Evolutionary conservation across 2,888 invertebrate genomes (phyloP).

Genomic region (Crematogaster levior): DNA sequence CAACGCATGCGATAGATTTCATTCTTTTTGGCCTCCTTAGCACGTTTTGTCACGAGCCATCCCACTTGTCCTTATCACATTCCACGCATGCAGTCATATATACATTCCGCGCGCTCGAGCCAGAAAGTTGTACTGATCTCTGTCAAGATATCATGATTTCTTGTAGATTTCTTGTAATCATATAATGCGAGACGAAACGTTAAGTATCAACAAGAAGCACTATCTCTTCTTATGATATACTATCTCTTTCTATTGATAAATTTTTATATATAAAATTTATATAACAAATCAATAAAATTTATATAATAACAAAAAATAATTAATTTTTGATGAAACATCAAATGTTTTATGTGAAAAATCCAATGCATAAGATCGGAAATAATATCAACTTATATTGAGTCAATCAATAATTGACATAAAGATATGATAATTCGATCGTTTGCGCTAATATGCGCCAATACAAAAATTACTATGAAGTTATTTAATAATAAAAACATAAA

Average conservation of each 20-base stretch:
- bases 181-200: background rate
- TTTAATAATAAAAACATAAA: background rate
- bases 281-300: too few species aligned
- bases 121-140: constrained; percentile 5
- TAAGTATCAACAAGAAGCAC: background rate
- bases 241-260: background rate
- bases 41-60: constrained; percentile 31
- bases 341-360: background rate
- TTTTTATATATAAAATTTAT: too few species aligned
- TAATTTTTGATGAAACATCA: background rate
- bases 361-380: background rate
- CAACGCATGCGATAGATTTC: constrained; percentile 32
- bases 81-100: background rate
- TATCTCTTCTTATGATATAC: background rate
- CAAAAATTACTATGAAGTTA: background rate
- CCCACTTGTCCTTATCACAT: constrained; percentile 49
- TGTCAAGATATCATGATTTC: constrained; percentile 10
- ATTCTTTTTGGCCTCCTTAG: constrained; percentile 14
- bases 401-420: background rate
- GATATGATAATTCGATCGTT: background rate
- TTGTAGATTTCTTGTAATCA: background rate
- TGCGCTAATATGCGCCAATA: background rate
- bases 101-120: background rate
- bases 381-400: background rate
- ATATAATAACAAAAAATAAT: too few species aligned